Conservation (phyloP, 2,113 vertebrate species). For the Elephantulus edwardii region DNA sequence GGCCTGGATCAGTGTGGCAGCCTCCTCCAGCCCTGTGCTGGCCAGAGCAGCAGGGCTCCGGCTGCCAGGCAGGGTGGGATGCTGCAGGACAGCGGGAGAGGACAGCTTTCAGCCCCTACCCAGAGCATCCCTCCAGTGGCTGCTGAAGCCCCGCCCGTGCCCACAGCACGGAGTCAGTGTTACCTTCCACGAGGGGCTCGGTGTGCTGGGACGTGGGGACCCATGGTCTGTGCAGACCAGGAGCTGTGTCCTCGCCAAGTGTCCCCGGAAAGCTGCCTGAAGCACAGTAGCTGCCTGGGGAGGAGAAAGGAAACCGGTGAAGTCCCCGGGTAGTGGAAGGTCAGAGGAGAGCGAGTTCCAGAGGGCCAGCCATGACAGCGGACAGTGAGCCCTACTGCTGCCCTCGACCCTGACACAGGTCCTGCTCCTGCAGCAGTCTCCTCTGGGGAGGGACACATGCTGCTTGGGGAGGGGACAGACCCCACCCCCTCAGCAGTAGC, state of each 20-base stretch:
- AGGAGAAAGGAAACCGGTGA: slow-evolving; percentile 10
- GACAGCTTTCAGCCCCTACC: neutral
- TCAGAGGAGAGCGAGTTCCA: neutral
- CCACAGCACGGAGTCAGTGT: neutral
- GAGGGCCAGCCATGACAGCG: neutral
- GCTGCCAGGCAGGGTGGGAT: neutral
- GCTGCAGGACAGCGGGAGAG: slow-evolving; percentile 75
- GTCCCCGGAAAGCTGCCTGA: slow-evolving; percentile 89
- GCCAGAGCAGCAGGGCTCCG: slow-evolving; percentile 40
- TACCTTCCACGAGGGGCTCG: slow-evolving; percentile 71
- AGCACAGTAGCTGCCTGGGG: slow-evolving; percentile 84
- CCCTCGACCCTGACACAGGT: no score
- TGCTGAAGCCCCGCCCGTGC: no score
- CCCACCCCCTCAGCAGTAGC: no score
- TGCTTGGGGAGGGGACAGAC: no score
- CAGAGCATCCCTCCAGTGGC: neutral
- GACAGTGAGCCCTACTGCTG: neutral
- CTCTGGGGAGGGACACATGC: no score
- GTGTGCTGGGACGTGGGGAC: neutral
- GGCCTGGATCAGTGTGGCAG: slow-evolving; percentile 87
- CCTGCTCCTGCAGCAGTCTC: no score
- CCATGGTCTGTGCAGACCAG: slow-evolving; percentile 44
- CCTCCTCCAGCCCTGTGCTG: slow-evolving; percentile 72
- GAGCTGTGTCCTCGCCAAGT: slow-evolving; percentile 83
- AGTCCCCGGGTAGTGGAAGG: neutral